phyloP scores from a whole-genome alignment of 1,140 invertebrate species.

The Coptotermes formosanus region DNA sequence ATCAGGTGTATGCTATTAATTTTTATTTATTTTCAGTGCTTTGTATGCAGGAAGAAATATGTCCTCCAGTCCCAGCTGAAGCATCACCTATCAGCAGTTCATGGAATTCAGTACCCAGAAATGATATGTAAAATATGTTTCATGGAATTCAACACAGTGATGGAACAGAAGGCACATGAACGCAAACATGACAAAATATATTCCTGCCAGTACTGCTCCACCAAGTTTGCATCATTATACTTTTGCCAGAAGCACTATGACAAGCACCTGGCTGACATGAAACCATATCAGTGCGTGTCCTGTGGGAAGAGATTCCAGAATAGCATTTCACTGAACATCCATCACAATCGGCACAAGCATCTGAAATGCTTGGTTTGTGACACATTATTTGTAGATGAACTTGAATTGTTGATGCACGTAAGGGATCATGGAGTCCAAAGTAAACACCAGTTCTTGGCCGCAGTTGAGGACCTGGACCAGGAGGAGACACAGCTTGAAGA shows the following conservation, averaged over 20 bases:
- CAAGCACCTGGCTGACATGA: slow-evolving; percentile 23
- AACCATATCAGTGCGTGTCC: slow-evolving; percentile 26
- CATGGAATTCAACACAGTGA: slow-evolving; percentile 30
- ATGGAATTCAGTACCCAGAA: slow-evolving; percentile 31
- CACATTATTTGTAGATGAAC: slow-evolving; percentile 3
- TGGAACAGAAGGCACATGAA: slow-evolving; percentile 33
- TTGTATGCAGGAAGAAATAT: slow-evolving; percentile 31
- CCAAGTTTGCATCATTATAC: slow-evolving; percentile 28
- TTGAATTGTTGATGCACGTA: slow-evolving; percentile 27
- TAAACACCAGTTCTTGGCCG: not conserved
- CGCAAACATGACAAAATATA: slow-evolving; percentile 30
- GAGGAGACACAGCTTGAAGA: slow-evolving; percentile 26
- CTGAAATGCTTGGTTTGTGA: slow-evolving; percentile 22
- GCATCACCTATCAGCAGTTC: slow-evolving; percentile 19
- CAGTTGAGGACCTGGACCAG: slow-evolving; percentile 12
- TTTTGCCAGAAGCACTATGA: slow-evolving; percentile 24
- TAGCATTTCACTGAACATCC: slow-evolving; percentile 18
- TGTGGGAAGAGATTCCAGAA: slow-evolving; percentile 31
- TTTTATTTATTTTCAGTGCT: slow-evolving; percentile 27
- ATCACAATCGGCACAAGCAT: slow-evolving; percentile 8
- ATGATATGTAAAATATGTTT: slow-evolving; percentile 32
- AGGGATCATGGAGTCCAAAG: slow-evolving; percentile 21
- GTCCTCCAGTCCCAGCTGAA: slow-evolving; percentile 9
- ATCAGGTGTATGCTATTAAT: not conserved
- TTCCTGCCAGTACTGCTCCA: slow-evolving; percentile 22